Conservation (phyloP, 1,140 invertebrate species). For the Hylaeus anthracinus region DNA sequence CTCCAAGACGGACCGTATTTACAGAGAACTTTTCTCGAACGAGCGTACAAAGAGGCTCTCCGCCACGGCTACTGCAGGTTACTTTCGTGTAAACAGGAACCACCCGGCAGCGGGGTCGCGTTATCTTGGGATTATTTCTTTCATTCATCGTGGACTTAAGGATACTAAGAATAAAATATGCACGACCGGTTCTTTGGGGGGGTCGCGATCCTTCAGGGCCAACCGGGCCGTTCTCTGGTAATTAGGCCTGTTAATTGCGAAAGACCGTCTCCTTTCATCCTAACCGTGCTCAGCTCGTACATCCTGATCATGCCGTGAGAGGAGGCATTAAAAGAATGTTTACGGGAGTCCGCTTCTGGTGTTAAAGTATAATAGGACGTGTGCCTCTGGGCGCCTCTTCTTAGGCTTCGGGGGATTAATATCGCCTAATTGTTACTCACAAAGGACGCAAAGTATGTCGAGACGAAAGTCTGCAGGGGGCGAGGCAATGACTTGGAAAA, state of each 20-base stretch:
- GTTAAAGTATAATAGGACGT: constrained; percentile 69
- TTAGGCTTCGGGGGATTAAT: constrained; percentile 68
- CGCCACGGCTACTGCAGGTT: constrained; percentile 46
- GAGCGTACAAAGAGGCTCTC: constrained; percentile 33
- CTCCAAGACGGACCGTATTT: constrained; percentile 53
- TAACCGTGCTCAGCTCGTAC: background rate
- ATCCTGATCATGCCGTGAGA: constrained; percentile 37
- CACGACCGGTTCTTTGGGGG: constrained; percentile 44
- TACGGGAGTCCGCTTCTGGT: constrained; percentile 59
- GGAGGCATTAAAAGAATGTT: constrained; percentile 67
- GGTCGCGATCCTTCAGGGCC: constrained; percentile 42
- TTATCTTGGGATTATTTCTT: constrained; percentile 68
- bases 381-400: constrained; percentile 41
- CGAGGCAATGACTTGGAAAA: constrained; percentile 66
- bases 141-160: constrained; percentile 59
- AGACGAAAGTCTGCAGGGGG: constrained; percentile 27
- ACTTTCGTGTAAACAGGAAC: constrained; percentile 62
- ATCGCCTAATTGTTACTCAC: constrained; percentile 75
- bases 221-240: constrained; percentile 62
- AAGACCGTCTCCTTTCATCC: constrained; percentile 29
- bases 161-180: constrained; percentile 75
- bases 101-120: constrained; percentile 19
- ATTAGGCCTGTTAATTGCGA: constrained; percentile 74
- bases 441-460: constrained; percentile 58
- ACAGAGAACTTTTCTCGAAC: constrained; percentile 55